Conservation (phyloP, 2,888 invertebrate genomes). For the Trichogramma dendrolimi region DNA sequence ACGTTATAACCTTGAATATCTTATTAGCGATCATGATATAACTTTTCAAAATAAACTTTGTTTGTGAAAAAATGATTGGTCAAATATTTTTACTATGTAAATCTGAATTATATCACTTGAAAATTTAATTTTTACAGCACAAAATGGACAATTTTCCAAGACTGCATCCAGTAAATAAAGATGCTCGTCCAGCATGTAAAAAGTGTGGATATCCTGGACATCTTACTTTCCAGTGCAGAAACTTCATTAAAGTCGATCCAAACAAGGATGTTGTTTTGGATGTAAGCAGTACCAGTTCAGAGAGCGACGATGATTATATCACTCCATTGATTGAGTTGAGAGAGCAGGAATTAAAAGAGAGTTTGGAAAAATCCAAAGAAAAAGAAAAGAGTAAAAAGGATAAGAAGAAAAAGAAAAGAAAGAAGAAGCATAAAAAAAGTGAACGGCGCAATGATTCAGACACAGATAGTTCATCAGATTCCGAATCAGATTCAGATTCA, state of each 20-base stretch:
- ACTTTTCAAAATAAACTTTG: neutral
- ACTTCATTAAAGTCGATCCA: conserved; percentile 91
- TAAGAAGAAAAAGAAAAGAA: conserved; percentile 50
- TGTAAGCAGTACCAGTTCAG: conserved; percentile 91
- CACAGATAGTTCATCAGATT: conserved; percentile 19
- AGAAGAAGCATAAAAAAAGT: conserved; percentile 39
- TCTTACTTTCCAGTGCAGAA: conserved; percentile 91
- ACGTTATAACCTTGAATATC: no score
- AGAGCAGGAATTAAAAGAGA: conserved; percentile 72
- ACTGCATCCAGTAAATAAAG: conserved; percentile 65
- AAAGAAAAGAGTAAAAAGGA: conserved; percentile 59
- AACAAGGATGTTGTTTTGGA: conserved; percentile 89
- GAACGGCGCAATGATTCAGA: conserved; percentile 42
- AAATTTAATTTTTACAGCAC: neutral
- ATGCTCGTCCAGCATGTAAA: conserved; percentile 82
- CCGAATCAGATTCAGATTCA: conserved; percentile 9
- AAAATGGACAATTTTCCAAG: conserved; percentile 54
- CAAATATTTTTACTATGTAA: no score
- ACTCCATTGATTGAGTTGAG: conserved; percentile 78
- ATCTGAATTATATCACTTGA: neutral
- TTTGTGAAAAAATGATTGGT: neutral
- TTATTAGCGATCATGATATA: no score
- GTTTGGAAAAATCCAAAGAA: conserved; percentile 62
- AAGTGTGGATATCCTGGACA: conserved; percentile 96
- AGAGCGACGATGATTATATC: conserved; percentile 75